Base-by-base conservation (phyloP, 2,888 invertebrate species). In the Pseudococcus longispinus region DNA sequence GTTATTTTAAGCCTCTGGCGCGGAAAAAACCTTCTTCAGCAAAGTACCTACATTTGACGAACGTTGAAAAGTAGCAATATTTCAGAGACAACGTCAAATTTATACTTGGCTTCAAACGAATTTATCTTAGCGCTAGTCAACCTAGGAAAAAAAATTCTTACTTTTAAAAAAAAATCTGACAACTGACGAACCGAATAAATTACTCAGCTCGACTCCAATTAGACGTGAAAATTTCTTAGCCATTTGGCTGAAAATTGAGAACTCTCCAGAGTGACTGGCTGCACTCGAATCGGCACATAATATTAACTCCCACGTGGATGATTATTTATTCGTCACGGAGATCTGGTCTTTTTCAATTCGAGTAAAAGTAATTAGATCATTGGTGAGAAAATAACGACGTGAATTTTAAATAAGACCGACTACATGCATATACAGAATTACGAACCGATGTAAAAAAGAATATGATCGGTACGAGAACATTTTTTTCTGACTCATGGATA, bases 331-430 rank as follows among this genome's bases (percentile, higher is more conserved):
- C 77, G 23, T n/a, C 37, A 23, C 77, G 37, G 9, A 42, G 42
- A 77, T 77, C 77, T 77, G 77, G 6, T 77, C 20, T 77, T 42
- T 77, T 77, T 42, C 77, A 77, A 42, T 8, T 20, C 60, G 60
- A 23, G 51, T 44, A 44, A 29, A 32, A 70, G 6, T 37, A 74
- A 74, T 77, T 77, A 77, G 77, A 77, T 77, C 77, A 77, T 20
- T 42, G 77, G 42, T 3, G 32, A 77, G 20, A 77, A 77, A 77
- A 77, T 65, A 23, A 23, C 70, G 70, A 70, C 4, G 18, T 18
- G 70, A 70, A 70, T 70, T 29, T 29, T 70, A 70, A 70, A 70
- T 70, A 70, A 70, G 70, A 15, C 29, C 29, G 20, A 11, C 8
- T 5, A 60, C 1, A 20, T 60, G 1, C 20, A 44, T 51, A 9